A percentile compares a stretch with the other conserved stretches of the same genome.
Conservation (phyloP, 2,888 invertebrate species). For the Meliscaeva auricollis region DNA sequence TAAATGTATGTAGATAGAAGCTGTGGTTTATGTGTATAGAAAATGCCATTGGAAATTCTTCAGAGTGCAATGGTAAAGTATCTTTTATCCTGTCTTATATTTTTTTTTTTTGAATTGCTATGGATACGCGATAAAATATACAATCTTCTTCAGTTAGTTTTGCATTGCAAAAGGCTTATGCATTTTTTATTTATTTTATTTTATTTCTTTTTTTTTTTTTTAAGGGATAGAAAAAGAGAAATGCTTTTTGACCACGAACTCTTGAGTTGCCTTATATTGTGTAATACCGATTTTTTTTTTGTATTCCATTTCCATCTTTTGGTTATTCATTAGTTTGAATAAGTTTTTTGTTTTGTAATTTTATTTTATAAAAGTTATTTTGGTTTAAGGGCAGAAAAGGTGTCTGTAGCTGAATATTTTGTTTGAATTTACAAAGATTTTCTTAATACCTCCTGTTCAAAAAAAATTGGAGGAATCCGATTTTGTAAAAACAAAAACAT, state of each 20-base stretch:
- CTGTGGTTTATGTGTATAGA: conserved; percentile 6
- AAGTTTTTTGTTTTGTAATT: background rate
- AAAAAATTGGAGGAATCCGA: too few species aligned
- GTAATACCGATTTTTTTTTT: background rate
- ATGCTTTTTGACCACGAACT: conserved; percentile 31
- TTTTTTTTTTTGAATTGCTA: background rate
- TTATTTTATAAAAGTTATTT: too few species aligned
- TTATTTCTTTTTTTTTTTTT: background rate
- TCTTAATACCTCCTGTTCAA: too few species aligned
- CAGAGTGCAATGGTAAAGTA: conserved; percentile 5
- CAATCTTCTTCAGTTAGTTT: conserved; percentile 22
- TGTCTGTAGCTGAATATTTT: too few species aligned
- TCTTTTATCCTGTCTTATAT: conserved; percentile 33
- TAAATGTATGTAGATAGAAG: background rate
- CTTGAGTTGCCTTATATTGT: conserved; percentile 7
- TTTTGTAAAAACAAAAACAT: too few species aligned
- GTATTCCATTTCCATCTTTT: background rate
- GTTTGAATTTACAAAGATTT: too few species aligned
- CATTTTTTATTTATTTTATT: background rate
- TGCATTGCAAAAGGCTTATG: conserved; percentile 32
- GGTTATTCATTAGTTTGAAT: conserved; percentile 15
- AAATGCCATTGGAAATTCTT: conserved; percentile 26
- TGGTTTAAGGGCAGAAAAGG: too few species aligned
- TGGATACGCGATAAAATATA: conserved; percentile 35
- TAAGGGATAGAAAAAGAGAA: background rate